These are phyloP conservation scores for Pachypanchax playfairii DNA, from an alignment of 2,113 vertebrate genomes.

Conservation along the genomic window DNA sequence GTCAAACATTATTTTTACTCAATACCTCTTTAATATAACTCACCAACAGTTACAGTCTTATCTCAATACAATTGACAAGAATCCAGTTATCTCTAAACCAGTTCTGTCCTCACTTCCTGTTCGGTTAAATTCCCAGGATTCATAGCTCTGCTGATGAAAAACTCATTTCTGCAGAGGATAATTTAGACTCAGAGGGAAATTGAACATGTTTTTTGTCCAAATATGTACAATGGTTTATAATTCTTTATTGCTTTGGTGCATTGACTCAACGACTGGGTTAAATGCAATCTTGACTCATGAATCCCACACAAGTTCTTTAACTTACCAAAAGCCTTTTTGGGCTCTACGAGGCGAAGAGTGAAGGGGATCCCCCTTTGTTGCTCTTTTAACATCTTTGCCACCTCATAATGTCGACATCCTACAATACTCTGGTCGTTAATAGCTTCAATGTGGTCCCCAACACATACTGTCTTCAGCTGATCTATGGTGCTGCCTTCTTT, in stretches of 20 bases:
- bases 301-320: background rate
- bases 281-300: background rate
- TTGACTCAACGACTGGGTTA: background rate
- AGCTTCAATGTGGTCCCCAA: slow-evolving; percentile 96
- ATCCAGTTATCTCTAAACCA: background rate
- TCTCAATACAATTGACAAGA: no score
- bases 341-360: slow-evolving; percentile 91
- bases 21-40: background rate
- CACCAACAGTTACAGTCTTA: background rate
- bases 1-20: background rate
- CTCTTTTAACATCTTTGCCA: slow-evolving; percentile 97
- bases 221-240: background rate
- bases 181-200: background rate
- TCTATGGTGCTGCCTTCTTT: slow-evolving; percentile 96
- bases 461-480: slow-evolving; percentile 84
- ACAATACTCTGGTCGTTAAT: slow-evolving; percentile 97
- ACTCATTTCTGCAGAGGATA: background rate
- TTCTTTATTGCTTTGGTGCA: background rate
- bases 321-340: slow-evolving; percentile 95
- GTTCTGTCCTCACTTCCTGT: background rate
- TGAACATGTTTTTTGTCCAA: background rate
- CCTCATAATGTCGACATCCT: slow-evolving; percentile 96
- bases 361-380: slow-evolving; percentile 88
- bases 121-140: background rate
- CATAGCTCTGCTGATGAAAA: background rate